phyloP scores from a whole-genome alignment of 2,113 vertebrate species.

The Pangasianodon hypophthalmus region DNA sequence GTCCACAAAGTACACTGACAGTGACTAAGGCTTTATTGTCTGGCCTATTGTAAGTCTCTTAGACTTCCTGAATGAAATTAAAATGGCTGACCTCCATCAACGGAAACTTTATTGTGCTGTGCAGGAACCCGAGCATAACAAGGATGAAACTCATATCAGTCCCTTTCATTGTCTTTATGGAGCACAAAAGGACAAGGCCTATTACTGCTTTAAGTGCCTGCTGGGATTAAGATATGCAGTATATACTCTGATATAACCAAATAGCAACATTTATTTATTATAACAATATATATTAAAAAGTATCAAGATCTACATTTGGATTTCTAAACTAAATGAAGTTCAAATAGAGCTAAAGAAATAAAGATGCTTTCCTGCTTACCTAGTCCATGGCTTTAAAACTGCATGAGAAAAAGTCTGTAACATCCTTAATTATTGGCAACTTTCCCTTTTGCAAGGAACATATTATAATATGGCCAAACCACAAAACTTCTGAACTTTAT shows the following conservation, averaged over 20 bases:
- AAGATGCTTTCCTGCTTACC: not conserved
- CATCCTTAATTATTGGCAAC: slow-evolving; percentile 19
- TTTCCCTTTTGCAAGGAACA: not conserved
- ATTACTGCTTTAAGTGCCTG: not conserved
- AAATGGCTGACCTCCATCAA: slow-evolving; percentile 39
- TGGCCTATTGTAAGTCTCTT: slow-evolving; percentile 33
- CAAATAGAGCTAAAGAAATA: not conserved
- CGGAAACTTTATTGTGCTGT: slow-evolving; percentile 45
- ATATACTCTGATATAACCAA: no score
- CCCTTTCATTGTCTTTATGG: slow-evolving; percentile 32
- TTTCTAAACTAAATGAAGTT: not conserved
- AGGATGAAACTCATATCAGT: slow-evolving; percentile 29
- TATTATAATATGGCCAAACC: slow-evolving; percentile 26
- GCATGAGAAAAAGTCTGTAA: slow-evolving; percentile 10
- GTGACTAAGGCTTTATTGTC: not conserved
- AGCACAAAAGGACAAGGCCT: not conserved
- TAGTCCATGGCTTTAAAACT: not conserved
- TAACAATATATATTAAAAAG: no score
- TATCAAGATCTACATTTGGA: not conserved
- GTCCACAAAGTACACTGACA: not conserved
- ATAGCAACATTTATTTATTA: no score
- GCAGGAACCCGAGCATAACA: slow-evolving; percentile 48
- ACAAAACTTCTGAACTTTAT: slow-evolving; percentile 23
- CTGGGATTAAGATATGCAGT: not conserved
- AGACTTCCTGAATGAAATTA: slow-evolving; percentile 42